Base-by-base conservation (phyloP, 2,888 invertebrate species). In the Hyppa rectilinea region DNA sequence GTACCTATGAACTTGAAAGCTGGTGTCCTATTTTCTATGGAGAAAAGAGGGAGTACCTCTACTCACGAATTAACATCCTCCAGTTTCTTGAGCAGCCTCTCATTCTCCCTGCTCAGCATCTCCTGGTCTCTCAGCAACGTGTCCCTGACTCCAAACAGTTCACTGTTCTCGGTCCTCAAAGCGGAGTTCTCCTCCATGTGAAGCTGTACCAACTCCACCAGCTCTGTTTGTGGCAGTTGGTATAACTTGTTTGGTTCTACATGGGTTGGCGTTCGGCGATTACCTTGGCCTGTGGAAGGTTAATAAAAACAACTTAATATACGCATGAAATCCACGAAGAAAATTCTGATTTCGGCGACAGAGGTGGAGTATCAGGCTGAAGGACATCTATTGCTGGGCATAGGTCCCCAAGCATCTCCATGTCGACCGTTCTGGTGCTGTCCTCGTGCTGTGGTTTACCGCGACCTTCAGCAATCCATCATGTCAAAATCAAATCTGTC, bases 51-150 rank as follows among this genome's bases (percentile, higher is more conserved):
- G n/a, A n/a, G 53, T 71, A 73, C 97, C 91, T 61, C 71, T 75
- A 97, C 97, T 97, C 95, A 98, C 98, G 97, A 97, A 93, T 98
- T 98, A 71, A 98, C 98, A 92, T 98, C 98, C 91, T 99, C 99
- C 65, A 99, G 93, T 92, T 98, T 98, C 92, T 98, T 98, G 65
- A 98, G 93, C 73, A 99, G 96, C 64, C 98, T 95, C 90, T 99
- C 99, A 88, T 99, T 99, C 92, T 99, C 99, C 67, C 98, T 96
- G 87, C 98, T 98, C 38, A 99, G 97, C 47, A 98, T 92, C 91
- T 99, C 99, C 90, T 99, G 99, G 91, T 99, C 99, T 17, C 98
- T 94, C 80, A 98, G 96, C 75, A 99, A 96, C 80, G 97, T 96
- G 89, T 99, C 98, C 59, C 98, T 95, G 0, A 98, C 97, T 45